Base-by-base conservation (phyloP, 2,888 invertebrate species). In the Philhelius pedissequus region DNA sequence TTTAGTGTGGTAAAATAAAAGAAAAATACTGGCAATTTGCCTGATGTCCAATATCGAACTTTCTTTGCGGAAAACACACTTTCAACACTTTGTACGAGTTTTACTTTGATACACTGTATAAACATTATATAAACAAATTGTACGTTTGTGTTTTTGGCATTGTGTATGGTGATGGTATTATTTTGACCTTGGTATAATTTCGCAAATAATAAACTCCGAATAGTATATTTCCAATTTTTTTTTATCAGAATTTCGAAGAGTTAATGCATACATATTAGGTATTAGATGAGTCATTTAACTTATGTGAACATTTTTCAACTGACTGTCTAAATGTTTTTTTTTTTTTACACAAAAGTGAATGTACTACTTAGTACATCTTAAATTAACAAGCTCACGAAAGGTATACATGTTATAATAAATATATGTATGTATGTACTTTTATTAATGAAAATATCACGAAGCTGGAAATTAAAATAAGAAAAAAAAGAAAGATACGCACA, bases 141-240 rank as follows among this genome's bases (percentile, higher is more conserved):
- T 32, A 18, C 13, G 20, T 35, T 56, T 30, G 48, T 56, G 7
- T 56, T 1, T 56, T 56, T 56, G 56, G 32, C 56, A 56, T 56
- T 56, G 56, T 11, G 13, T 35, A 56, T 8, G n/a, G n/a, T n/a
- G n/a, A n/a, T 32, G 30, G 6, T 30, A 54, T 30, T 54, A 18
- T 56, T 56, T 56, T 32, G 56, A 56, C 56, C 56, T 56, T 56
- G 56, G 20, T 56, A 11, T 5, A 20, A 56, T 20, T 56, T 56
- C 3, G 35, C 32, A 56, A 35, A 48, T 48, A 45, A 45, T 45
- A 54, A 20, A 50, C 11, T 54, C 15, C 13, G 20, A 45, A n/a
- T n/a, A n/a, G 18, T 54, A 18, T 11, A 11, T 54, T 32, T 18
- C 32, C n/a, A n/a, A n/a, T 40, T 40, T 2, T 54, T 5, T 25